Conservation (phyloP, 2,888 invertebrate genomes). For the Spodoptera littoralis region DNA sequence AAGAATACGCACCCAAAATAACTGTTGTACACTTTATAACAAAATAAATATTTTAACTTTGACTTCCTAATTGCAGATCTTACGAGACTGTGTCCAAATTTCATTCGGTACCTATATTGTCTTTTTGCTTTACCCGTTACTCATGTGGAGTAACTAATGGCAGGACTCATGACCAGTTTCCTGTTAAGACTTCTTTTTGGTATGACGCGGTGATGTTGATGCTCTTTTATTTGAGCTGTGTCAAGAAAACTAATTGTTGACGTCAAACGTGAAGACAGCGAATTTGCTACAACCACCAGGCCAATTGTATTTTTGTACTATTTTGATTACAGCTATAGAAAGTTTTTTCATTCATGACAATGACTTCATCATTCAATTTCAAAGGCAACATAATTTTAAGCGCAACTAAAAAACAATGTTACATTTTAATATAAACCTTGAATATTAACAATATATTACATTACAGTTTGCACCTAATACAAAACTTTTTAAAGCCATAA, state of each 20-base stretch:
- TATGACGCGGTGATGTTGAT: neutral
- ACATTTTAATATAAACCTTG: no score
- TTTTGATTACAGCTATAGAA: neutral
- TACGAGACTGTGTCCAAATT: no score
- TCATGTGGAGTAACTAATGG: neutral
- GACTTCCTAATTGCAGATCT: no score
- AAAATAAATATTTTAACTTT: no score
- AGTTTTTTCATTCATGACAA: neutral
- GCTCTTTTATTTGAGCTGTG: neutral
- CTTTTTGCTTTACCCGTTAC: neutral
- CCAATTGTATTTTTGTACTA: no score
- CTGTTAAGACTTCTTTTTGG: conserved; percentile 11
- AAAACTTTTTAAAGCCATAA: conserved; percentile 8
- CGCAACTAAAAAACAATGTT: no score
- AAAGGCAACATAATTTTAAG: no score
- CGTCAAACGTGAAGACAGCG: conserved; percentile 4
- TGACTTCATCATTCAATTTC: no score
- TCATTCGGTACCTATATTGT: no score
- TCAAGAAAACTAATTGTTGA: conserved; percentile 2
- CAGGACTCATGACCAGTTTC: conserved; percentile 29
- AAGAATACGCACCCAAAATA: no score
- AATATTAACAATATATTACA: neutral
- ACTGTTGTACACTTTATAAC: no score
- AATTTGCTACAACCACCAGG: no score
- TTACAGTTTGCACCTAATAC: conserved; percentile 14